Evolutionary conservation across 2,113 vertebrate genomes (phyloP), one percentile per base, ranked within the genome.

Genomic region (Urocolius indicus): DNA sequence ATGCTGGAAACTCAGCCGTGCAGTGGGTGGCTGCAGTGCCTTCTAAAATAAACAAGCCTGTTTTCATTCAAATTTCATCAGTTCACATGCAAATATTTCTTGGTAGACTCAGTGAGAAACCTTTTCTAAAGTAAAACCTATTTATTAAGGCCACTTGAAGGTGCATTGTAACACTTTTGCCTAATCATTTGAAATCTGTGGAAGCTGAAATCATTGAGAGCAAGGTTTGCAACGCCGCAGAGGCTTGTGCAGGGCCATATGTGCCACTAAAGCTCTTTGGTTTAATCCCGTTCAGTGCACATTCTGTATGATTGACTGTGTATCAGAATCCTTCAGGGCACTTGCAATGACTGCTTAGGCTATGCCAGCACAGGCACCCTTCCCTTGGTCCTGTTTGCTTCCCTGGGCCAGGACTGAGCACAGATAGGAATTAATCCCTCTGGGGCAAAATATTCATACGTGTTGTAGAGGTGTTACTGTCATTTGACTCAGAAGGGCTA

Each of bases 1-100:
- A 51, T 94, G 71, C 74, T 94, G 72, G 51, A 95, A 95, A 90
- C 51, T 95, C 90, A 77, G 63, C 75, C 22, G 0, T 88, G 59
- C 79, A 77, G 51, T 85, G 90, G 49, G 55, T 89, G 74, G 81
- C 63, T 95, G 36, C 77, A 87, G 84, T 91, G 71, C 83, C 77
- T 85, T 89, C 77, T 90, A 83, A 89, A 95, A 92, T 80, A 95
- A 92, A 87, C 81, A 89, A 91, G 87, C 63, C 67, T 90, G 82
- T 30, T 96, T 95, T 77, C 67, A 93, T 93, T 91, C 63, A 96
- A 57, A 85, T 95, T 46, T 90, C 45, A 63, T 93, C 58, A 84
- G 93, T 96, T 95, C 63, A 83, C 72, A 88, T 94, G 82, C 78
- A 94, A 80, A 91, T 91, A 83, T 91, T 91, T 91, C 59, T 48